phyloP scores from a whole-genome alignment of 1,140 invertebrate genomes.

The Sitobion miscanthi region DNA sequence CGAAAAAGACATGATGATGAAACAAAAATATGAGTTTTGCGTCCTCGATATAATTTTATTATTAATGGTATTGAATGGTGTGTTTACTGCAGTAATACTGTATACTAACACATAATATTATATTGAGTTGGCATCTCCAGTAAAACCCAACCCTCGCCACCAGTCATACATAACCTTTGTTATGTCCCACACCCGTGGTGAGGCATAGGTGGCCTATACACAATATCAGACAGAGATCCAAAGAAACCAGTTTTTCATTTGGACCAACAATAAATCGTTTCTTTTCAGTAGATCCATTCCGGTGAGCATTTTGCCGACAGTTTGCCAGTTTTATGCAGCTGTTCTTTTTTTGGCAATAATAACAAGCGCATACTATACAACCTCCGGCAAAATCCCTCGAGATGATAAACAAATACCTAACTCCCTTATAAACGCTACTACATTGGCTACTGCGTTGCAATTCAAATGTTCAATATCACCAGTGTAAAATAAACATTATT shows the following conservation, averaged over 20 bases:
- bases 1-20: not conserved
- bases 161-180: conserved; percentile 6
- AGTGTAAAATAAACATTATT: not conserved
- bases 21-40: not conserved
- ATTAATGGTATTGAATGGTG: not conserved
- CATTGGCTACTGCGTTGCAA: not conserved
- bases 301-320: conserved; percentile 19
- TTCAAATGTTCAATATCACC: not conserved
- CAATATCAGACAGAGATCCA: conserved; percentile 28
- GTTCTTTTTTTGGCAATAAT: conserved; percentile 39
- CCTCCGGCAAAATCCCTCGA: not conserved
- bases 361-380: conserved; percentile 42
- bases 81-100: not conserved
- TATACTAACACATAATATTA: not conserved
- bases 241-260: conserved; percentile 41
- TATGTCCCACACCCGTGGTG: conserved; percentile 17
- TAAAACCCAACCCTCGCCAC: conserved; percentile 12
- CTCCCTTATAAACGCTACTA: conserved; percentile 27
- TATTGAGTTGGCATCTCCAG: not conserved
- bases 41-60: not conserved
- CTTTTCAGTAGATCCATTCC: conserved; percentile 33
- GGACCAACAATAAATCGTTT: conserved; percentile 43
- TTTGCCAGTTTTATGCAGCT: not conserved
- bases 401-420: conserved; percentile 20
- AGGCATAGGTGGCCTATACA: conserved; percentile 27